Evolutionary conservation across 2,797 vertebrate genomes (phyloP).

Genomic region (Gobio occitaniae): DNA sequence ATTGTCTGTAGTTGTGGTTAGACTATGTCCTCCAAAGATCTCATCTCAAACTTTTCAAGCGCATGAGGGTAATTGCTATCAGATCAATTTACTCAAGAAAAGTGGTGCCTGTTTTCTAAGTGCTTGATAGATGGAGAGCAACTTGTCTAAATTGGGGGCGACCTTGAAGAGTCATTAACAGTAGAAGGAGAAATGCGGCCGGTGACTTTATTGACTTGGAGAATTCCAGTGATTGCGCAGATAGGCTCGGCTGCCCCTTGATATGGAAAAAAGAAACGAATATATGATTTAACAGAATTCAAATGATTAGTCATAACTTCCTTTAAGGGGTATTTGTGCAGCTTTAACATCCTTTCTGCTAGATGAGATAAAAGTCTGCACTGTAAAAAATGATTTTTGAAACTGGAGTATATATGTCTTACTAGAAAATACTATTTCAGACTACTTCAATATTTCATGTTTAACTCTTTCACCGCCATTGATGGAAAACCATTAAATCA

Average conservation of each 20-base stretch:
- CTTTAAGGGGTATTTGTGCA: not conserved
- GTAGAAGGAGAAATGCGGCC: conserved; percentile 45
- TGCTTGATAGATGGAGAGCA: conserved; percentile 65
- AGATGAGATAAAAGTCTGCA: not conserved
- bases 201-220: conserved; percentile 50
- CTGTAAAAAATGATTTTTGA: not conserved
- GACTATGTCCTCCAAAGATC: conserved; percentile 47
- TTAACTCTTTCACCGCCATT: not conserved
- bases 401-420: not conserved
- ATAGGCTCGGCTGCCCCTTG: not conserved
- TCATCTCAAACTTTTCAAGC: conserved; percentile 50
- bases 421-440: not conserved
- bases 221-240: conserved; percentile 16
- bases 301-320: not conserved
- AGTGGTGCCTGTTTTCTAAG: conserved; percentile 60
- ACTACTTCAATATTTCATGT: not conserved
- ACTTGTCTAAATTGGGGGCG: conserved; percentile 60
- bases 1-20: conserved; percentile 37
- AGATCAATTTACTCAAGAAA: conserved; percentile 62
- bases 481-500: not conserved
- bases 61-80: conserved; percentile 56
- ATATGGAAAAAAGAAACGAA: not conserved
- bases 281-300: conserved; percentile 17
- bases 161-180: conserved; percentile 63
- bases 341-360: not conserved